A percentile compares a stretch with the other conserved stretches of the same genome.
Evolutionary conservation across 2,797 vertebrate species (phyloP).

Genomic region (Miichthys miiuy): DNA sequence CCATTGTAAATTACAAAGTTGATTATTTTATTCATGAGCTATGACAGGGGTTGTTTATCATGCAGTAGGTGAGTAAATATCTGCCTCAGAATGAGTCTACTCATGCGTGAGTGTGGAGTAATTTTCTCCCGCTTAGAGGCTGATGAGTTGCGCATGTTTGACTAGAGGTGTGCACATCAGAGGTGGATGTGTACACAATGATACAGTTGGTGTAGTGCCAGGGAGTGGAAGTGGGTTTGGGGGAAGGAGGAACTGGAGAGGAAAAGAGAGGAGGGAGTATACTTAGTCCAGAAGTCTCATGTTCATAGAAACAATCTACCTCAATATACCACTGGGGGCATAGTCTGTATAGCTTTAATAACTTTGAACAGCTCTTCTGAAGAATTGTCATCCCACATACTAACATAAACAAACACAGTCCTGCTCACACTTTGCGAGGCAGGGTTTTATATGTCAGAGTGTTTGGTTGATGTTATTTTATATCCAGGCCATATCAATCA

Average conservation of each 20-base stretch:
- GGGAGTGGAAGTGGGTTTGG: neutral
- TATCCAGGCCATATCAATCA: neutral
- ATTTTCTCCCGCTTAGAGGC: constrained; percentile 50
- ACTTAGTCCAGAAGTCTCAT: constrained; percentile 40
- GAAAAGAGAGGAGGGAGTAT: constrained; percentile 9
- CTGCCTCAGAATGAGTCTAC: constrained; percentile 35
- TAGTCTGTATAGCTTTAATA: constrained; percentile 23
- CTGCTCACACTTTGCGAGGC: neutral
- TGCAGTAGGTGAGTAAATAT: constrained; percentile 50
- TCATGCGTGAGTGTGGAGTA: constrained; percentile 48
- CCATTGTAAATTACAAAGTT: constrained; percentile 25
- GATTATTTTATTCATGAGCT: constrained; percentile 51
- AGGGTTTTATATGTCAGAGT: neutral
- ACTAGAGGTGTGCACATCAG: constrained; percentile 51
- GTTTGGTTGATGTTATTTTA: constrained; percentile 7
- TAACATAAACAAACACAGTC: neutral
- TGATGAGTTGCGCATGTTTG: constrained; percentile 72
- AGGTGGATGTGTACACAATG: constrained; percentile 53
- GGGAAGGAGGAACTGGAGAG: neutral
- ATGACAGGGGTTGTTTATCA: constrained; percentile 47
- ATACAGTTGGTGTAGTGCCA: constrained; percentile 26
- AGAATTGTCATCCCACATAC: constrained; percentile 2
- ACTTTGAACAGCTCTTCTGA: neutral
- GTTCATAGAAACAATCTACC: constrained; percentile 16
- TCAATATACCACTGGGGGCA: constrained; percentile 9